Evolutionary conservation across 2,797 vertebrate species (phyloP), one percentile per base, ranked within the genome.

Genomic region (Premnoplex brunnescens): DNA sequence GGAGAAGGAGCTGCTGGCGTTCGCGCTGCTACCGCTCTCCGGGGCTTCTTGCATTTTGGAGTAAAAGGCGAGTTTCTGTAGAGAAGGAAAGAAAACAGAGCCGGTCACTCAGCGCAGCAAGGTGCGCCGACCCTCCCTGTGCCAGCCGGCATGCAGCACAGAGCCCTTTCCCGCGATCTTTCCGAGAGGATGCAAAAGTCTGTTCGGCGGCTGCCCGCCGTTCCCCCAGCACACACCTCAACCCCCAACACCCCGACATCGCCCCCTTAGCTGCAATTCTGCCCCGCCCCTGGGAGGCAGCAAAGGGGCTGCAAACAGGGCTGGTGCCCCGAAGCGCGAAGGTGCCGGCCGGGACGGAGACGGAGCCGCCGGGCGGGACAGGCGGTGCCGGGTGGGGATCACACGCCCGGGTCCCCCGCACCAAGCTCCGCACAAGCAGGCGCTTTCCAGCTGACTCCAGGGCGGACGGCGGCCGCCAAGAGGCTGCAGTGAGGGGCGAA

Each of bases 11-110:
- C 97, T 98, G 97, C 98, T 93, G 46, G 84, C 64, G 89, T 97
- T 91, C 89, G 94, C 93, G 71, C 97, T 97, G 97, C 96, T 98
- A 48, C 78, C 85, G 66, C 98, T 98, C 67, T 99, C 99, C 49
- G 98, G 98, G 28, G 98, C 98, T 97, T 99, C 99, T 97, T 99
- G 99, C 99, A 99, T 99, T 98, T 99, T 99, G 56, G 99, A 98
- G 97, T 99, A 99, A 97, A 99, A 99, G 60, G 99, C 98, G 97
- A 99, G 96, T 97, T 99, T 99, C 99, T 99, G 92, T 37, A 27
- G 41, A 44, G 26, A 51, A 37, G 85, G 71, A 76, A 63, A 87
- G 17, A 82, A 63, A 89, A n/a, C 1, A 36, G 63, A 73, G 12
- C 5, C 13, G 18, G 43, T 80, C 49, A 91, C 3, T 8, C 62